Base-by-base conservation (phyloP, 2,888 invertebrate genomes). In the Mylabris sibirica region DNA sequence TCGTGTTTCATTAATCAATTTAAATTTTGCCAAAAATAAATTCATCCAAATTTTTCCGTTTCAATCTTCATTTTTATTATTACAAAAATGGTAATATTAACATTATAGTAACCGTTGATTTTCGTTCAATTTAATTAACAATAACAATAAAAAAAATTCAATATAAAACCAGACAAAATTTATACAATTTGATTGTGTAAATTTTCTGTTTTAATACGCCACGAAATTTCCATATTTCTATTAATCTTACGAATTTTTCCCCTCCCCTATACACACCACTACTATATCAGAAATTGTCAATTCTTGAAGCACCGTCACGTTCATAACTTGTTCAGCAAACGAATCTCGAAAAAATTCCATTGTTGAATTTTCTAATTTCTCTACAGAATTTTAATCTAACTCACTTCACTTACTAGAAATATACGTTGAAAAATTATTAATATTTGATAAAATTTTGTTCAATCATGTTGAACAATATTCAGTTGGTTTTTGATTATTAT, bases 11-110 rank as follows among this genome's bases (percentile, higher is more conserved):
- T 67, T 65, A 67, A 30, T 34, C 66, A 60, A 60, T 69, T 61
- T 63, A 24, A 63, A 66, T 66, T n/a, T 69, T 69, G 65, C 60
- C 65, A 70, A 65, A 35, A 65, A 70, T 70, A 70, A 67, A 65
- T 65, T 63, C 67, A 66, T 63, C 22, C 34, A 62, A 68, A 67
- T 67, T 63, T 60, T 64, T 65, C 61, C 34, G 38, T 70, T 70
- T 63, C 61, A 63, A 59, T 30, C 30, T 35, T n/a, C n/a, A n/a
- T n/a, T n/a, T 66, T 71, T 71, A 11, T 71, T 71, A 62, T 66
- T 66, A 65, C 63, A 65, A 9, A 2, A 6, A 26, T 68, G 66
- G 61, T 71, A 66, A 64, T 68, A 71, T 71, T 71, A 71, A 64
- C 60, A 61, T 59, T 64, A 66, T 68, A 68, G 68, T 71, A 66